Percentiles rank a stretch among this genome's conserved stretches.
Evolutionary conservation across 2,797 vertebrate species (phyloP).

Genomic region (Sebastes kiyomatsui): DNA sequence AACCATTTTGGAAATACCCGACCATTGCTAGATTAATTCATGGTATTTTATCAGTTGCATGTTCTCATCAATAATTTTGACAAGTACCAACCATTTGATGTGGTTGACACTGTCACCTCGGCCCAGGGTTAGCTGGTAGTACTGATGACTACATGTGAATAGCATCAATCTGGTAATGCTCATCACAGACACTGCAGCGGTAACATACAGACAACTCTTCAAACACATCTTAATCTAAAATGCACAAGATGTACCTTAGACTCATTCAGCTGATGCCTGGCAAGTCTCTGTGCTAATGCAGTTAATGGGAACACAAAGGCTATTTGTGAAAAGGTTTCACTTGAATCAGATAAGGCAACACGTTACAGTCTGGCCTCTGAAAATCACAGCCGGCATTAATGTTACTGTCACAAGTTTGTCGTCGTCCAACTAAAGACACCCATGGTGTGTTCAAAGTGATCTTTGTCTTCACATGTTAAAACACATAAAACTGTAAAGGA

Average conservation of each 20-base stretch:
- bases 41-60: not conserved
- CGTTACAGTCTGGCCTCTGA: not conserved
- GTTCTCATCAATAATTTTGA: not conserved
- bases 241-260: not conserved
- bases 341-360: constrained; percentile 40
- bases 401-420: constrained; percentile 27
- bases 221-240: constrained; percentile 4
- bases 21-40: not conserved
- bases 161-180: not conserved
- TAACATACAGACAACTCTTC: not conserved
- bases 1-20: not conserved
- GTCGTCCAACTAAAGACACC: not conserved
- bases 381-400: not conserved
- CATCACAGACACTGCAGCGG: not conserved
- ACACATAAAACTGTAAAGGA: not conserved
- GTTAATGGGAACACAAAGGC: constrained; percentile 37
- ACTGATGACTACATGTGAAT: not conserved
- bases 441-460: not conserved
- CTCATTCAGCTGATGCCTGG: not conserved
- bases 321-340: constrained; percentile 22
- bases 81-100: not conserved
- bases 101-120: not conserved
- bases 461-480: not conserved
- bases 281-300: not conserved
- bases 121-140: not conserved